Evolutionary conservation across 2,888 invertebrate species (phyloP).

Genomic region (Dendrolimus houi): DNA sequence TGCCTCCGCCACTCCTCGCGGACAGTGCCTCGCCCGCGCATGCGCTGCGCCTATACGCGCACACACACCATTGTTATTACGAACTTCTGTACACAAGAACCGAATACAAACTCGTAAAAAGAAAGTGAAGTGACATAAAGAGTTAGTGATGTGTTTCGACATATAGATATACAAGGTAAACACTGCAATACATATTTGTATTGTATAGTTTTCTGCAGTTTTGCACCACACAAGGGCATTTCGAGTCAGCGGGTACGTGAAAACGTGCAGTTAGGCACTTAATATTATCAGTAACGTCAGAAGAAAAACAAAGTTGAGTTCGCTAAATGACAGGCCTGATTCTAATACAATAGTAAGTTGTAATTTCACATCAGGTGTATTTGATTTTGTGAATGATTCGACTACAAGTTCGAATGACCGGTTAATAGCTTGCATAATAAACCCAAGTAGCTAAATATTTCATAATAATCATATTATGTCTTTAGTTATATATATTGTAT

Average conservation of each 20-base stretch:
- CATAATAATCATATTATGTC: constrained; percentile 11
- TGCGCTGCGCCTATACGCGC: constrained; percentile 38
- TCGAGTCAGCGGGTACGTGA: constrained; percentile 26
- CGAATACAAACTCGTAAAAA: constrained; percentile 30
- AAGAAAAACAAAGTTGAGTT: constrained; percentile 15
- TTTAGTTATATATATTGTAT: constrained; percentile 1
- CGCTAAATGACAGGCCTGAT: constrained; percentile 13
- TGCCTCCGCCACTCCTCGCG: constrained; percentile 48
- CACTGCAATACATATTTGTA: constrained; percentile 20
- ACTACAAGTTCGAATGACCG: constrained; percentile 32
- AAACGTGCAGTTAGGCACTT: constrained; percentile 22
- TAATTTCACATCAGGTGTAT: constrained; percentile 37
- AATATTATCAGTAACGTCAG: constrained; percentile 24
- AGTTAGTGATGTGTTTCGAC: constrained; percentile 39
- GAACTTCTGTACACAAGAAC: constrained; percentile 22
- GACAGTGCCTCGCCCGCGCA: constrained; percentile 56
- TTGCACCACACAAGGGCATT: constrained; percentile 43
- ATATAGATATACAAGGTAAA: constrained; percentile 40
- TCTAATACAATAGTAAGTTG: constrained; percentile 17
- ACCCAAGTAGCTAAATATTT: constrained; percentile 5
- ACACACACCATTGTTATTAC: constrained; percentile 15
- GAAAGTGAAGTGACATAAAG: constrained; percentile 43
- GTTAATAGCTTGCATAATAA: constrained; percentile 47
- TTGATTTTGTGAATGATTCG: constrained; percentile 46
- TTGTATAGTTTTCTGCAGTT: constrained; percentile 20